Evolutionary conservation across 2,113 vertebrate genomes (phyloP), one percentile per base, ranked within the genome.

Genomic region (Neoarius graeffei): DNA sequence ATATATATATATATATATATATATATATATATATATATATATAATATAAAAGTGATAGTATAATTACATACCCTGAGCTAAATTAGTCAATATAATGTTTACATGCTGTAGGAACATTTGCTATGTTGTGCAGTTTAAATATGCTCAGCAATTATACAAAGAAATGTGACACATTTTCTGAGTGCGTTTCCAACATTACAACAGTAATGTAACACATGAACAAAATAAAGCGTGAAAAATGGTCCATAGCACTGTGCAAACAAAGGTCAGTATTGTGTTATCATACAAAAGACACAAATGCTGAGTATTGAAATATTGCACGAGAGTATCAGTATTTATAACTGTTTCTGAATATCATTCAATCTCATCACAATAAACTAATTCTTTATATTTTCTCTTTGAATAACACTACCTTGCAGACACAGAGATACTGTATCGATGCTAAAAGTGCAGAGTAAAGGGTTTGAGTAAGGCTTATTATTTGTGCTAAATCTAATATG

Each of bases 51-150:
- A n/a, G n/a, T 87, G 85, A 85, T 87, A 87, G 73, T 90, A 82
- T 81, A 90, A 84, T 90, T 87, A 89, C 90, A 88, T 88, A 90
- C 90, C 90, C 90, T 90, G 90, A 90, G 90, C 90, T 90, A 87
- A 87, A 85, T 79, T 83, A 87, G 83, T 87, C 62, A 67, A 88
- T 84, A 90, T 54, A 88, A 89, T 87, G 82, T 30, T 87, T 85
- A 90, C 54, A 90, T 89, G 88, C 86, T 89, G 86, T 42, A 89
- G 85, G 60, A 67, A 89, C 66, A 82, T 87, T 80, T 84, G 69
- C 19, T 85, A 15, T 81, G 64, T 42, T 67, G 67, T 84, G n/a
- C n/a, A n/a, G n/a, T n/a, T 25, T 54, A 54, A 35, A 35, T 54
- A 11, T 27, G 87, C 69, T 81, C 69, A 80, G 17, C 73, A 74